Conservation (phyloP, 1,140 invertebrate species). For the Dreissena polymorpha region DNA sequence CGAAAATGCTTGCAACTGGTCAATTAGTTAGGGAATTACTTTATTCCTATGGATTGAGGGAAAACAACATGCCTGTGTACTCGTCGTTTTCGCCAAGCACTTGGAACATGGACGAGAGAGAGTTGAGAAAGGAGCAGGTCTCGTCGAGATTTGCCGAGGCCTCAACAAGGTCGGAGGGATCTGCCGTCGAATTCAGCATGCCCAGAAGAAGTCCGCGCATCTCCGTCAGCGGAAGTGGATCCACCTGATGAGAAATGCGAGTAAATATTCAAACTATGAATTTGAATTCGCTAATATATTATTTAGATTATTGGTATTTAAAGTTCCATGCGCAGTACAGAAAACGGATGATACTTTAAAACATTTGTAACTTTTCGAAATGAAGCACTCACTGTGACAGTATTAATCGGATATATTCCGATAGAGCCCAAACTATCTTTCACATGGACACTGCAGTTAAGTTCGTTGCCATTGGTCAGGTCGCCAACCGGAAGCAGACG, state of each 20-base stretch:
- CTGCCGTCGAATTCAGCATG: constrained; percentile 21
- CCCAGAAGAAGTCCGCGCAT: constrained; percentile 29
- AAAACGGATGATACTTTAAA: no score
- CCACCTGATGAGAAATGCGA: constrained; percentile 56
- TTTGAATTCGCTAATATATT: no score
- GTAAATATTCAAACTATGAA: no score
- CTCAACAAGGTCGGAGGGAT: constrained; percentile 48
- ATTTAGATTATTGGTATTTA: no score
- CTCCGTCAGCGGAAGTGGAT: constrained; percentile 39
- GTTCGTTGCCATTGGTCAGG: constrained; percentile 56
- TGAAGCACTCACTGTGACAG: no score
- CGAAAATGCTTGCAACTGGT: no score
- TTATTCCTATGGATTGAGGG: no score
- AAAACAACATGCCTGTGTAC: no score
- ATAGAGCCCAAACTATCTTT: constrained; percentile 60
- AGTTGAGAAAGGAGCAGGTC: constrained; percentile 33
- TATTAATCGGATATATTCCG: neutral
- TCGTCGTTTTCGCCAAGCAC: constrained; percentile 63
- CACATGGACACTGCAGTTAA: constrained; percentile 60
- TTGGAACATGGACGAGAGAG: constrained; percentile 59
- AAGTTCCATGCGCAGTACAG: no score
- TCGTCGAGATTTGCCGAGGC: constrained; percentile 61
- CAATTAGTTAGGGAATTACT: no score
- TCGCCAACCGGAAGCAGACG: constrained; percentile 60
- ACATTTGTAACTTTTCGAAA: no score